A percentile compares a stretch with the other conserved stretches of the same genome.
These are phyloP conservation scores for Tetropium fuscum DNA, from an alignment of 2,888 invertebrate species.

Conservation along the genomic window DNA sequence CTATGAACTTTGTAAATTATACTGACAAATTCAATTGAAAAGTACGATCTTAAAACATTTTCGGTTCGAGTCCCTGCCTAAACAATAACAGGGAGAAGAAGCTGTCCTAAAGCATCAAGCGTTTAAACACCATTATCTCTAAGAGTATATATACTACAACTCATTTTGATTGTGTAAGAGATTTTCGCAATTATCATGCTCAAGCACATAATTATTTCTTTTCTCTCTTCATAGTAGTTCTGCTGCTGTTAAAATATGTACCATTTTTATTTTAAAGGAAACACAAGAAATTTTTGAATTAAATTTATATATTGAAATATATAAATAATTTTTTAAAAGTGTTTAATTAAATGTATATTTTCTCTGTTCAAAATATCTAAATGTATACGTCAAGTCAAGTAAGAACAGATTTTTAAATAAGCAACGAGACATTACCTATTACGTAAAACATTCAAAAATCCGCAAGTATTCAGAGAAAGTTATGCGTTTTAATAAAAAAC, in stretches of 20 bases:
- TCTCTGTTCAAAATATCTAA: no score
- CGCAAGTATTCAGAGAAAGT: no score
- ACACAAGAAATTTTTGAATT: no score
- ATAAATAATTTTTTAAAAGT: no score
- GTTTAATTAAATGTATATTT: no score
- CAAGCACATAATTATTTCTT: constrained; percentile 57
- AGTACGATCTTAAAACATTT: constrained; percentile 39
- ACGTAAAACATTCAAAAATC: no score
- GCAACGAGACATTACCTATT: not conserved
- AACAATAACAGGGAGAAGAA: constrained; percentile 61
- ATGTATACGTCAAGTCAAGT: no score
- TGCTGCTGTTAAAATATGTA: constrained; percentile 10
- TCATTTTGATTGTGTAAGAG: constrained; percentile 46
- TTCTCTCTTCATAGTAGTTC: constrained; percentile 8
- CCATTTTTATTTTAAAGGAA: no score
- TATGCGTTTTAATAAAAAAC: no score
- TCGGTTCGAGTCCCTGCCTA: constrained; percentile 67
- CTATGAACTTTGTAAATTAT: constrained; percentile 13
- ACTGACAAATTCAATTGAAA: constrained; percentile 12
- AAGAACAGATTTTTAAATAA: not conserved
- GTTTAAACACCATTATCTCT: constrained; percentile 50
- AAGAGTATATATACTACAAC: constrained; percentile 48
- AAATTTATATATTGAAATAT: no score
- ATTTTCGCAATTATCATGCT: constrained; percentile 53
- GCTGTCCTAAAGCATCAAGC: constrained; percentile 65